phyloP scores from a whole-genome alignment of 2,113 vertebrate species.

The Ahaetulla prasina region DNA sequence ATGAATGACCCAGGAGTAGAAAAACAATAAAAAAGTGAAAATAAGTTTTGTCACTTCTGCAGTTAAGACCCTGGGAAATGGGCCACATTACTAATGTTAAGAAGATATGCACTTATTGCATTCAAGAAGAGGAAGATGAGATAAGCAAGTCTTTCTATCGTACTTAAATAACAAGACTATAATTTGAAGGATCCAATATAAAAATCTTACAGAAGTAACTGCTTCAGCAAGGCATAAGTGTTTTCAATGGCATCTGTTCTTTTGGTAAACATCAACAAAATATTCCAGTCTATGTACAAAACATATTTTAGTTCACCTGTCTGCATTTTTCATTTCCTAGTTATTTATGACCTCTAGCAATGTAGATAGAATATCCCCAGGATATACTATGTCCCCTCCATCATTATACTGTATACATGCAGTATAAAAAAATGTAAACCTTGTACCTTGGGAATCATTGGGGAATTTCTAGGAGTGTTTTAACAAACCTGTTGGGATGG shows the following conservation, averaged over 20 bases:
- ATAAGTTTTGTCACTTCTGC: neutral
- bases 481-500: neutral
- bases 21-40: neutral
- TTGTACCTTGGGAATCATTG: neutral
- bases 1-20: neutral
- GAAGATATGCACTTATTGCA: neutral
- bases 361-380: neutral
- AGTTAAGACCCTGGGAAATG: neutral
- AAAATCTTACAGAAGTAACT: neutral
- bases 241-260: neutral
- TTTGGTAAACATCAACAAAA: constrained; percentile 9
- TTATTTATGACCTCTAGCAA: neutral
- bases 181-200: neutral
- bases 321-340: neutral
- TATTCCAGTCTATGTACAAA: neutral
- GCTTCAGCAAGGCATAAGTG: neutral
- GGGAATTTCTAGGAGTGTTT: neutral
- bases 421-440: neutral
- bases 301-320: neutral
- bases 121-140: neutral
- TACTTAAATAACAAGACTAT: neutral
- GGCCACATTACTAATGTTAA: neutral
- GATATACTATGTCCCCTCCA: neutral
- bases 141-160: neutral
- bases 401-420: neutral